Evolutionary conservation across 2,888 invertebrate species (phyloP).

Genomic region (Trissoscelio sp.): DNA sequence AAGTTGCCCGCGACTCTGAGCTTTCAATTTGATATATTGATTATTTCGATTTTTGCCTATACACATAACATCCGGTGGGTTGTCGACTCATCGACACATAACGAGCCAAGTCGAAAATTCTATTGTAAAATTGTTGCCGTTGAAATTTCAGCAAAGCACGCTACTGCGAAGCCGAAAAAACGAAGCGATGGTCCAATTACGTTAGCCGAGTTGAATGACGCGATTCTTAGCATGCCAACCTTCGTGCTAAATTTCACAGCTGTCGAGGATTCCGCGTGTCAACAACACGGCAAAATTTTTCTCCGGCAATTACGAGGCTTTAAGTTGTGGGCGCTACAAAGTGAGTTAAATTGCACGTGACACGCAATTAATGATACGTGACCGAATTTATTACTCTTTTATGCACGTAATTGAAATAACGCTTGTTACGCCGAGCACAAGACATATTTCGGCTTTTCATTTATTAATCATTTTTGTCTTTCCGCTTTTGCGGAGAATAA

Average conservation of each 20-base stretch:
- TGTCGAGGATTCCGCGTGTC: slow-evolving; percentile 87
- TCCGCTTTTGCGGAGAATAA: slow-evolving; percentile 19
- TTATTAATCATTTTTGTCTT: slow-evolving; percentile 55
- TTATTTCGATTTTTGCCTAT: slow-evolving; percentile 23
- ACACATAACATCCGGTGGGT: slow-evolving; percentile 3
- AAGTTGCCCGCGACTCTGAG: slow-evolving; percentile 25
- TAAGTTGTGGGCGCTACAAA: slow-evolving; percentile 89
- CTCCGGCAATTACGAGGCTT: slow-evolving; percentile 88
- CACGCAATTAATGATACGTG: slow-evolving; percentile 64
- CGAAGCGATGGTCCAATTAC: slow-evolving; percentile 84
- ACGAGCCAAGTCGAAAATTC: slow-evolving; percentile 22
- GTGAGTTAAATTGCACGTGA: slow-evolving; percentile 84
- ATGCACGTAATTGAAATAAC: slow-evolving; percentile 56
- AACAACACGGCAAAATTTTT: slow-evolving; percentile 88
- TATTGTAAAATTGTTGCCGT: slow-evolving; percentile 39
- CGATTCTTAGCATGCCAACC: slow-evolving; percentile 85
- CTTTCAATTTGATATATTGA: slow-evolving; percentile 45
- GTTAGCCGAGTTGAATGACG: slow-evolving; percentile 87
- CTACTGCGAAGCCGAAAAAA: slow-evolving; percentile 74
- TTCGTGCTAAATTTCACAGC: slow-evolving; percentile 88
- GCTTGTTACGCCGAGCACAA: slow-evolving; percentile 28
- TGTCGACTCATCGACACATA: slow-evolving; percentile 28
- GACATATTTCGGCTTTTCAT: slow-evolving; percentile 26
- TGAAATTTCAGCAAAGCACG: slow-evolving; percentile 75
- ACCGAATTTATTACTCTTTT: slow-evolving; percentile 65